Base-by-base conservation (phyloP, 1,140 invertebrate species). In the Tigriopus japonicus region DNA sequence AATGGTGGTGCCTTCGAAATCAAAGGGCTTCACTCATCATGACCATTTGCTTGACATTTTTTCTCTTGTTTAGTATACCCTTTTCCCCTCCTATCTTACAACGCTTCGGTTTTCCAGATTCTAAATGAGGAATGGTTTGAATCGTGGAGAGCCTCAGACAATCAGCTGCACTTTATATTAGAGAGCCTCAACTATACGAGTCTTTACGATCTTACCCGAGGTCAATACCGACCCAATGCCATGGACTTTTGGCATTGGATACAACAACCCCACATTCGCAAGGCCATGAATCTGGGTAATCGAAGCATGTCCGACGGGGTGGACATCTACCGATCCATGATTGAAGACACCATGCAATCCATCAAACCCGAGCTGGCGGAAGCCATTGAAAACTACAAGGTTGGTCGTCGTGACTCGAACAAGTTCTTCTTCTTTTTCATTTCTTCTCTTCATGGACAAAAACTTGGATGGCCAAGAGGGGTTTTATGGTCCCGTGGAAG, bases 171-270 rank as follows among this genome's bases (percentile, higher is more conserved):
- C 21, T 49, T 49, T 10, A 49, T 49, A 5, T 21, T 49, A 6
- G n/a, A 49, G 21, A 49, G 45, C 12, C 55, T 58, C 40, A 58
- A 40, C 55, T 58, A 58, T 41, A 58, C 28, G 2, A 41, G 17
- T 41, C 15, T 41, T 5, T 58, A 58, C 28, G 55, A 58, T 41
- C 15, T 58, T 3, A 58, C 55, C n/a, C 17, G 21, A 13, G 21
- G 21, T 15, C 55, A 58, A 19, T 58, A 17, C 15, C 15, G 40
- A n/a, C n/a, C 42, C n/a, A 42, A 15, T 5, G 40, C 40, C 21
- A 28, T 23, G 55, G 55, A 58, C 28, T 58, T 58, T 58, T 58
- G 55, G 55, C 41, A 23, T 23, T 58, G 17, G n/a, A 58, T 58
- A 9, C 55, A 58, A 58, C 35, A 40, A 17, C 55, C 55, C 15